phyloP scores from a whole-genome alignment of 1,140 invertebrate species.

The Cydia pomonella region DNA sequence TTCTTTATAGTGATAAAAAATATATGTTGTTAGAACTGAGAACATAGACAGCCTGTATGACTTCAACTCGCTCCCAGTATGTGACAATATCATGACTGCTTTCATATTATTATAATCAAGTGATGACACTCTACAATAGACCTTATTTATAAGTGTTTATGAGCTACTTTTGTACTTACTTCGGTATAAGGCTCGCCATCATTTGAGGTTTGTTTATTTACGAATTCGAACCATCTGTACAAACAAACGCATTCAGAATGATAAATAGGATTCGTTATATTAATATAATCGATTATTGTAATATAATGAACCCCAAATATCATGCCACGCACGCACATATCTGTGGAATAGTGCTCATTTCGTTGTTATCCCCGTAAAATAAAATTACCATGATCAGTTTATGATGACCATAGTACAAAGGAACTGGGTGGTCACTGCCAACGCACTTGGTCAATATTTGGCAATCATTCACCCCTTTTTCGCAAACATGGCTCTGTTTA shows the following conservation, averaged over 20 bases:
- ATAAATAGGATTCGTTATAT: constrained; percentile 30
- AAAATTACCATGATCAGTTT: neutral
- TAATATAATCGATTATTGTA: neutral
- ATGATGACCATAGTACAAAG: constrained; percentile 6
- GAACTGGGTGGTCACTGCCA: neutral
- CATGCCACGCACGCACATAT: constrained; percentile 16
- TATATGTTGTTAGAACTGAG: constrained; percentile 40
- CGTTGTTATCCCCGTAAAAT: constrained; percentile 1
- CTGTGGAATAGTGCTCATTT: constrained; percentile 22
- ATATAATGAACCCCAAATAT: neutral
- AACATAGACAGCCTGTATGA: constrained; percentile 18
- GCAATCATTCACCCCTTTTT: too few species aligned
- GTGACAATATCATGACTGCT: constrained; percentile 7
- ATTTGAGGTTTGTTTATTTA: neutral
- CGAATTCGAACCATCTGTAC: constrained; percentile 33
- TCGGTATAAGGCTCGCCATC: neutral
- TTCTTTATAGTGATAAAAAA: constrained; percentile 31
- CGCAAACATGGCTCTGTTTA: too few species aligned
- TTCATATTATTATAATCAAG: neutral
- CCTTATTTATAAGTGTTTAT: neutral
- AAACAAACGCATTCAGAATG: constrained; percentile 21
- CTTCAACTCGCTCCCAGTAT: constrained; percentile 1
- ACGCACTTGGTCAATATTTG: neutral
- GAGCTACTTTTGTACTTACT: constrained; percentile 3
- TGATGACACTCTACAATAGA: neutral